phyloP scores from a whole-genome alignment of 2,113 vertebrate species.

The Mastomys coucha region DNA sequence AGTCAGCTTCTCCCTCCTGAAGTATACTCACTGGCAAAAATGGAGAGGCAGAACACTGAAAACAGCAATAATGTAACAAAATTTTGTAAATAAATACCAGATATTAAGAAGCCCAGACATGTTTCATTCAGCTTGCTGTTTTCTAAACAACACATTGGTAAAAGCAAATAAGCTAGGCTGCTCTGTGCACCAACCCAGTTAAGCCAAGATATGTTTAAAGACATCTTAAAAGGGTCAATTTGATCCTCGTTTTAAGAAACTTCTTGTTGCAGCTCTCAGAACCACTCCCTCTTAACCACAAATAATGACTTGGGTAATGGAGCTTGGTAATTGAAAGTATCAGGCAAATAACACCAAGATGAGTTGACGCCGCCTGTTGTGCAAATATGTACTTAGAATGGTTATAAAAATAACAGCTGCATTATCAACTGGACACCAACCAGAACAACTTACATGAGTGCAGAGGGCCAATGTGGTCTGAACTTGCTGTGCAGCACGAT shows the following conservation, averaged over 20 bases:
- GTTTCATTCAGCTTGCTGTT: slow-evolving; percentile 42
- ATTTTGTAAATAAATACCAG: slow-evolving; percentile 32
- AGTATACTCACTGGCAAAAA: background rate
- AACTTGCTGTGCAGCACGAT: slow-evolving; percentile 39
- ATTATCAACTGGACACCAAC: slow-evolving; percentile 76
- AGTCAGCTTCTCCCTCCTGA: slow-evolving; percentile 37
- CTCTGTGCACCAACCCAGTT: slow-evolving; percentile 31
- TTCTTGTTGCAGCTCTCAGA: slow-evolving; percentile 60
- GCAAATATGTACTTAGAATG: slow-evolving; percentile 77
- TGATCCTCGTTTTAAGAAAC: slow-evolving; percentile 49
- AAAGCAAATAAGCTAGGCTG: background rate
- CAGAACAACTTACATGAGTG: slow-evolving; percentile 69
- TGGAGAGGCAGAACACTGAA: slow-evolving; percentile 29
- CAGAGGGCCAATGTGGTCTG: slow-evolving; percentile 48
- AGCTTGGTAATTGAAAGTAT: slow-evolving; percentile 69
- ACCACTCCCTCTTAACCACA: slow-evolving; percentile 73
- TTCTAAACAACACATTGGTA: background rate
- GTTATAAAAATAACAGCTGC: slow-evolving; percentile 77
- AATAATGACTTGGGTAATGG: slow-evolving; percentile 71
- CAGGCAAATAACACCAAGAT: slow-evolving; percentile 75
- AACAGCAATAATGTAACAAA: slow-evolving; percentile 59
- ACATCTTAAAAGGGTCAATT: slow-evolving; percentile 40
- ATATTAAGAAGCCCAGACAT: background rate
- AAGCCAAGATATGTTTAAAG: slow-evolving; percentile 57
- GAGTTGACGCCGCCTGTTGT: slow-evolving; percentile 67